A percentile compares a stretch with the other conserved stretches of the same genome.
These are phyloP conservation scores for Saccopteryx bilineata DNA, from an alignment of 2,113 vertebrate genomes.

Conservation along the genomic window DNA sequence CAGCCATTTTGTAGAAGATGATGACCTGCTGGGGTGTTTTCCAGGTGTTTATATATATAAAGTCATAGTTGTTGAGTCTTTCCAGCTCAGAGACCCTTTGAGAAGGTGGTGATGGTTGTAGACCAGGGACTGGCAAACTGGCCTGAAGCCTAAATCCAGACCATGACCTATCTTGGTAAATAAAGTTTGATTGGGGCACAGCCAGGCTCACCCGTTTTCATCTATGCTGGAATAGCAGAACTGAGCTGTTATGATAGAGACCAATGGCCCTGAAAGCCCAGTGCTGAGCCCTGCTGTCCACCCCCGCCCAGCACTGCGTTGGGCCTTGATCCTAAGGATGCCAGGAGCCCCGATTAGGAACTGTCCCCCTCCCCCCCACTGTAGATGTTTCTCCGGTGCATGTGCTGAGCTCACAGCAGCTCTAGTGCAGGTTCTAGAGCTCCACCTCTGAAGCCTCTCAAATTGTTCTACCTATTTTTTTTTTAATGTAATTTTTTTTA, in stretches of 20 bases:
- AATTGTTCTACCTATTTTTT: not conserved
- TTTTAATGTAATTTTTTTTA: too few relatives aligned
- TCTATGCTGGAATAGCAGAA: too few relatives aligned
- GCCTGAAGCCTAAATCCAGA: not conserved
- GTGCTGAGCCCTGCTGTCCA: not conserved
- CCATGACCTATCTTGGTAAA: not conserved
- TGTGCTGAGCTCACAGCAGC: not conserved
- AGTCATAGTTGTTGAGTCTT: fast-evolving
- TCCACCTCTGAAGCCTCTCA: not conserved
- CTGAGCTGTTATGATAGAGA: not conserved
- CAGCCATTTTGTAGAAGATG: not conserved
- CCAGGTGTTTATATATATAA: not conserved
- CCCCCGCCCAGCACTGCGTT: fast-evolving
- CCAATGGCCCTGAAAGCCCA: fast-evolving
- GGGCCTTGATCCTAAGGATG: not conserved
- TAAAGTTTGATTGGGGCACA: not conserved
- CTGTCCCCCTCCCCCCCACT: fast-evolving
- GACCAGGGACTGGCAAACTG: not conserved
- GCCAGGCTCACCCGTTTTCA: not conserved
- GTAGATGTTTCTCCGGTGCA: not conserved
- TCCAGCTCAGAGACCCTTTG: not conserved
- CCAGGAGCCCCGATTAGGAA: not conserved
- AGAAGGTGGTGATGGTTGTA: not conserved
- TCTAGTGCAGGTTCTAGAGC: not conserved
- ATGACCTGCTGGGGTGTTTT: not conserved